phyloP scores from a whole-genome alignment of 2,797 vertebrate species.

The Gymnocypris eckloni region DNA sequence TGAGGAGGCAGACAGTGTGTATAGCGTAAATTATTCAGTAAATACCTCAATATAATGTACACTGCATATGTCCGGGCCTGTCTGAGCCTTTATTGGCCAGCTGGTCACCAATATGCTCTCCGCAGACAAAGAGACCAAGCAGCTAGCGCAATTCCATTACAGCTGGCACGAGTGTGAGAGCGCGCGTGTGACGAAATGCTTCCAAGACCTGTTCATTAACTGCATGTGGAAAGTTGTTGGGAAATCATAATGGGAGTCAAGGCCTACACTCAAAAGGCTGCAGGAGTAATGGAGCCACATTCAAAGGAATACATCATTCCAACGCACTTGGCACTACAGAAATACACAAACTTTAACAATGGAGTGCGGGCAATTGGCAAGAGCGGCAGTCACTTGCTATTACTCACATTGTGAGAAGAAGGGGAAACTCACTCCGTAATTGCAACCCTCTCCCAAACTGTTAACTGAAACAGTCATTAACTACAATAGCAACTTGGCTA shows the following conservation, averaged over 20 bases:
- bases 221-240: constrained; percentile 82
- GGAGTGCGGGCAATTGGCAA: constrained; percentile 81
- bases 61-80: constrained; percentile 82
- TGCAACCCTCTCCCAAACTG: constrained; percentile 82
- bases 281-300: constrained; percentile 74
- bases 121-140: constrained; percentile 73
- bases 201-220: constrained; percentile 83
- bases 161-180: constrained; percentile 61
- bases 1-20: constrained; percentile 70
- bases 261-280: constrained; percentile 43
- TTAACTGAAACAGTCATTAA: constrained; percentile 87
- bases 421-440: constrained; percentile 79
- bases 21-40: constrained; percentile 85
- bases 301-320: constrained; percentile 81
- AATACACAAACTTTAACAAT: constrained; percentile 85
- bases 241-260: constrained; percentile 65
- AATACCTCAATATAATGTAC: constrained; percentile 83
- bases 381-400: constrained; percentile 76
- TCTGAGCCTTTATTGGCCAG: constrained; percentile 82
- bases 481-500: constrained; percentile 83
- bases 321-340: constrained; percentile 76
- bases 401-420: constrained; percentile 75
- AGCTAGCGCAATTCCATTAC: constrained; percentile 54
- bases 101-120: constrained; percentile 85
- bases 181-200: constrained; percentile 67